Evolutionary conservation across 2,888 invertebrate genomes (phyloP).

Genomic region (Pemphredon lugubris): DNA sequence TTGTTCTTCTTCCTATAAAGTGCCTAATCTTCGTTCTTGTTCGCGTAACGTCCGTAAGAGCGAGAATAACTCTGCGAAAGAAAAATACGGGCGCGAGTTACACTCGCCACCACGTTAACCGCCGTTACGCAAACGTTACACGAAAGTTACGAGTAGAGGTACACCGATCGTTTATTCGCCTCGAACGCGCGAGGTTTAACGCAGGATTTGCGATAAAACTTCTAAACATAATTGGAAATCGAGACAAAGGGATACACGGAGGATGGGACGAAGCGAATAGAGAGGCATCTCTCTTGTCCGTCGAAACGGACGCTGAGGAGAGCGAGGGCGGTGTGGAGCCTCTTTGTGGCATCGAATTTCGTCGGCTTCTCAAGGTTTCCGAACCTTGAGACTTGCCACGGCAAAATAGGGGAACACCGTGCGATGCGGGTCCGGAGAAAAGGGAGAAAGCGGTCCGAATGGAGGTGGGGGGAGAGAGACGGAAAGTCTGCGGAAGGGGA

Average conservation of each 20-base stretch:
- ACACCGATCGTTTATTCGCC: too few relatives aligned
- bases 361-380: slow-evolving; percentile 56
- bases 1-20: too few relatives aligned
- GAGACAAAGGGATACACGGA: slow-evolving; percentile 1
- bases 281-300: slow-evolving; percentile 19
- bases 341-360: slow-evolving; percentile 62
- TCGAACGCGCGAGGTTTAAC: too few relatives aligned
- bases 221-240: too few relatives aligned
- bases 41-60: too few relatives aligned
- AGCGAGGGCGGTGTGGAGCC: slow-evolving; percentile 17
- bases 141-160: slow-evolving; percentile 13
- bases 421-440: slow-evolving; percentile 17
- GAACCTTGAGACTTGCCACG: slow-evolving; percentile 25
- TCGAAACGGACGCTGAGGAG: background rate
- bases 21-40: too few relatives aligned
- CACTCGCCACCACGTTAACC: too few relatives aligned
- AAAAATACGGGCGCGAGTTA: too few relatives aligned
- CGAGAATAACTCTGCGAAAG: too few relatives aligned
- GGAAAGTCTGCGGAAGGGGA: background rate
- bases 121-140: background rate
- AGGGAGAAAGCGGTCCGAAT: slow-evolving; percentile 2
- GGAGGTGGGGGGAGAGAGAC: slow-evolving; percentile 6
- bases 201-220: too few relatives aligned
- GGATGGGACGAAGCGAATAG: slow-evolving; percentile 10
- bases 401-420: slow-evolving; percentile 45